Percentiles rank a stretch among this genome's conserved stretches.
phyloP scores from a whole-genome alignment of 2,113 vertebrate species.

The Hystrix cristata region DNA sequence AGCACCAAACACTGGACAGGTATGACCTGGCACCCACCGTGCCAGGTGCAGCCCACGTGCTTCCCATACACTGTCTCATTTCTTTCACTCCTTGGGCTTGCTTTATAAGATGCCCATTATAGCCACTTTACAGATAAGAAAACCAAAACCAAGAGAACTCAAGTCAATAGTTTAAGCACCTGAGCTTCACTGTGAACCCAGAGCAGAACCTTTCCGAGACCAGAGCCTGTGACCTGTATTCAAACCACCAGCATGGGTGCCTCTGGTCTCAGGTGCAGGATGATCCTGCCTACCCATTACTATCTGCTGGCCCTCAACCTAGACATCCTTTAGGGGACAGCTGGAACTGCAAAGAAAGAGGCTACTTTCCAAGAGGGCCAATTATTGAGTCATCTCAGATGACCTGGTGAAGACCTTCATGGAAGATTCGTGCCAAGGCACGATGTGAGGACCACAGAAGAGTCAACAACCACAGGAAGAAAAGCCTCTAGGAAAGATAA shows the following conservation, averaged over 20 bases:
- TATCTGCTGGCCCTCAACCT: background rate
- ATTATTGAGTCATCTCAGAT: background rate
- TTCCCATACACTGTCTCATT: background rate
- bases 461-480: accelerated
- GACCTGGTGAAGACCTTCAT: too few relatives aligned
- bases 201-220: background rate
- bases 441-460: background rate
- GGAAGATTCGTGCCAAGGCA: background rate
- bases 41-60: background rate
- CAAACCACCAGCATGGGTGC: background rate
- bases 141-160: background rate
- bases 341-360: background rate
- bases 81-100: background rate
- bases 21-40: background rate
- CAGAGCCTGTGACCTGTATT: background rate
- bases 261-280: background rate
- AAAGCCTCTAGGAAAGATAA: background rate
- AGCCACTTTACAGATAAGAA: conserved; percentile 4
- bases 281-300: background rate
- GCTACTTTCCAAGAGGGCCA: background rate
- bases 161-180: background rate
- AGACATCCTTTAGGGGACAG: background rate
- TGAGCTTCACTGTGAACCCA: background rate
- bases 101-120: background rate
- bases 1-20: background rate